These are phyloP conservation scores for Panulirus ornatus DNA, from an alignment of 1,140 invertebrate genomes.

Conservation along the genomic window DNA sequence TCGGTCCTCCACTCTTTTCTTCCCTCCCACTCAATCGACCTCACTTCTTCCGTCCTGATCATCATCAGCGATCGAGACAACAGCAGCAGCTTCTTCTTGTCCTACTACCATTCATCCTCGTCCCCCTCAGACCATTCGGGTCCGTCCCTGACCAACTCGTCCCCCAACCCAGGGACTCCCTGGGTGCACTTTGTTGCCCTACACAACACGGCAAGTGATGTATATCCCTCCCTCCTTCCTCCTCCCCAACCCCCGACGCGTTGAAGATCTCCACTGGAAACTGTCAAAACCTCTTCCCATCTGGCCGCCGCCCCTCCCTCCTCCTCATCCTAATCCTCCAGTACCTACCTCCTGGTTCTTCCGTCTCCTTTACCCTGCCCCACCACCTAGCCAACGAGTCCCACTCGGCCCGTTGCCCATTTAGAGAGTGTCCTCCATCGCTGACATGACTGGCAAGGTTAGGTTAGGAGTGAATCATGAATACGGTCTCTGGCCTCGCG, in stretches of 20 bases:
- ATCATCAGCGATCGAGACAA: no score
- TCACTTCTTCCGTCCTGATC: no score
- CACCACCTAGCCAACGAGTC: neutral
- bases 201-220: no score
- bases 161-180: no score
- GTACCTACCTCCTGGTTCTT: neutral
- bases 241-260: neutral
- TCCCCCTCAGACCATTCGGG: no score
- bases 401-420: neutral
- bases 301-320: neutral
- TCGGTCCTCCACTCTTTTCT: no score
- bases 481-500: slow-evolving; percentile 38
- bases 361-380: neutral
- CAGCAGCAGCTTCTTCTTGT: no score
- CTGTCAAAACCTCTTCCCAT: neutral
- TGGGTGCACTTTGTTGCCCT: no score
- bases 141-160: no score
- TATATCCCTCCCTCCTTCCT: neutral
- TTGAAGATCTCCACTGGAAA: no score
- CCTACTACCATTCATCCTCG: no score
- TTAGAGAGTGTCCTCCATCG: neutral
- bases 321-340: neutral
- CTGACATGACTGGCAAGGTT: neutral
- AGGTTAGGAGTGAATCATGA: slow-evolving; percentile 32
- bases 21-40: no score